phyloP scores from a whole-genome alignment of 2,113 vertebrate genomes.

The Gasterosteus nipponicus region DNA sequence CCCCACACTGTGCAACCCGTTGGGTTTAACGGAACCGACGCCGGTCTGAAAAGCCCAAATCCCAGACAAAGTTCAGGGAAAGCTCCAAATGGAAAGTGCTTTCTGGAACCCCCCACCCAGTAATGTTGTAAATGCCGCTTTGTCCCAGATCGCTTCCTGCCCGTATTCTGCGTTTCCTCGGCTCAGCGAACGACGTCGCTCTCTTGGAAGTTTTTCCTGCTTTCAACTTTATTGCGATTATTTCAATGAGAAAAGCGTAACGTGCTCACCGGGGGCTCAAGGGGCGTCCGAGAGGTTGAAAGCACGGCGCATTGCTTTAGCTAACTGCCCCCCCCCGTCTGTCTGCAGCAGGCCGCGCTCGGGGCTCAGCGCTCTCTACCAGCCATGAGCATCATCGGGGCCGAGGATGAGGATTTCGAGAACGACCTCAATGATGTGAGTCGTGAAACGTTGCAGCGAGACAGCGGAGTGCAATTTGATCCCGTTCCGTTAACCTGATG shows the following conservation, averaged over 20 bases:
- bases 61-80: slow-evolving; percentile 20
- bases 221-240: slow-evolving; percentile 29
- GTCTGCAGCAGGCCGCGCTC: slow-evolving; percentile 58
- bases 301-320: slow-evolving; percentile 36
- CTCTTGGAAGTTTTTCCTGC: neutral
- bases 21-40: neutral
- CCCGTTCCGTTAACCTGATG: neutral
- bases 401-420: slow-evolving; percentile 93
- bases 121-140: too few relatives aligned
- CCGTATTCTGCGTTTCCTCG: too few relatives aligned
- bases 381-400: slow-evolving; percentile 88
- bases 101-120: neutral
- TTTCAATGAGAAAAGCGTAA: slow-evolving; percentile 25
- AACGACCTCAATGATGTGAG: slow-evolving; percentile 88
- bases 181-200: too few relatives aligned
- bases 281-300: slow-evolving; percentile 48
- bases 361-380: slow-evolving; percentile 71
- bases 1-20: neutral
- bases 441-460: neutral
- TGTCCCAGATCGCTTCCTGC: too few relatives aligned
- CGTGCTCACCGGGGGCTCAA: slow-evolving; percentile 37
- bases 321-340: slow-evolving; percentile 32
- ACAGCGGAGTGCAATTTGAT: neutral
- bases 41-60: slow-evolving; percentile 10
- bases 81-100: neutral